Conservation (phyloP, 2,797 vertebrate genomes). For the Eremophila alpestris region DNA sequence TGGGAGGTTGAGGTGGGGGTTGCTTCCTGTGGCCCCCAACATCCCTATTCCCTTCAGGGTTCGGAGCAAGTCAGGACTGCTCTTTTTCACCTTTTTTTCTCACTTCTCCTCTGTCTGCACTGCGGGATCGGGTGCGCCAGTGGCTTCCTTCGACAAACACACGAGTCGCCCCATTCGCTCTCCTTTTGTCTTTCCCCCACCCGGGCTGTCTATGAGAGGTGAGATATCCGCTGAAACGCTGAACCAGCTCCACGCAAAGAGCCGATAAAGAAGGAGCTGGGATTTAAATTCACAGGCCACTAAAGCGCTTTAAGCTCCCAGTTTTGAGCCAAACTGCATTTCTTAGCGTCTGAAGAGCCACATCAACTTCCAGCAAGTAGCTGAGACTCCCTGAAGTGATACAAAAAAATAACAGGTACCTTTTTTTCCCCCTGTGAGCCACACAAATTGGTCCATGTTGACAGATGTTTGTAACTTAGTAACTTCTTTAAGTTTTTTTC, state of each 20-base stretch:
- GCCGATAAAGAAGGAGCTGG: not conserved
- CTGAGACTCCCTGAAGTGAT: slow-evolving; percentile 57
- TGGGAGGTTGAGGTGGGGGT: not conserved
- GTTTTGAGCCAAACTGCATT: not conserved
- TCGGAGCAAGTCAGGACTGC: not conserved
- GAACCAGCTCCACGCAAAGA: not conserved
- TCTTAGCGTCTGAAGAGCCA: not conserved
- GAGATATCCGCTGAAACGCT: not conserved
- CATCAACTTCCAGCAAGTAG: slow-evolving; percentile 10
- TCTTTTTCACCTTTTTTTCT: not conserved
- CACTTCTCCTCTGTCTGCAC: not conserved
- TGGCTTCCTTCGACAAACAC: not conserved
- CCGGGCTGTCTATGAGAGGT: not conserved
- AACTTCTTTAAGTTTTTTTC: slow-evolving; percentile 88
- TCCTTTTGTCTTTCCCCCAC: not conserved
- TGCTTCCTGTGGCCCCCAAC: not conserved
- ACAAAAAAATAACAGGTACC: slow-evolving; percentile 48
- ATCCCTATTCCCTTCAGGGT: no score
- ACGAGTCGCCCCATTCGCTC: not conserved
- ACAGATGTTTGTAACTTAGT: slow-evolving; percentile 97
- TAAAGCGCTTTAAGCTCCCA: slow-evolving; percentile 5
- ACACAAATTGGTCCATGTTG: slow-evolving; percentile 82
- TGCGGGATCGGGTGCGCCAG: not conserved
- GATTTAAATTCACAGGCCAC: not conserved
- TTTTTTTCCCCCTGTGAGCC: not conserved